Evolutionary conservation across 2,113 vertebrate genomes (phyloP).

Genomic region (Phyllopteryx taeniolatus): DNA sequence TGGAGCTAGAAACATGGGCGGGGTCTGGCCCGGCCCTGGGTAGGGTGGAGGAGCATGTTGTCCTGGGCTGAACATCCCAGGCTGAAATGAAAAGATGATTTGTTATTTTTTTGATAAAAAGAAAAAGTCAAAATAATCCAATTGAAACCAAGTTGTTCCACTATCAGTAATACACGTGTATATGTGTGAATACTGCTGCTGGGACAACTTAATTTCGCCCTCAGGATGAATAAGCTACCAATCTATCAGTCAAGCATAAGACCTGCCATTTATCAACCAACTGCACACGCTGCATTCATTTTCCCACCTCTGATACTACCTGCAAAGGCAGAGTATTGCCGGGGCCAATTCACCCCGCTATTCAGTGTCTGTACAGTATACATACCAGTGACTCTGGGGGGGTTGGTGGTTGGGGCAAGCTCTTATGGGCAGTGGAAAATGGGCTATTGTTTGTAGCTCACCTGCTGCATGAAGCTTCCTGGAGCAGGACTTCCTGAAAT

Average conservation of each 20-base stretch:
- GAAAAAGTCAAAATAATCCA: not conserved
- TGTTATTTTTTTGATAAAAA: not conserved
- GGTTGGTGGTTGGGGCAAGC: too few relatives aligned
- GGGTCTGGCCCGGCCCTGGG: conserved; percentile 84
- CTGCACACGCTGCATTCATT: too few relatives aligned
- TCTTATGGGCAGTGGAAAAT: not conserved
- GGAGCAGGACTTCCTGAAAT: conserved; percentile 86
- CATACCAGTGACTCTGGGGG: too few relatives aligned
- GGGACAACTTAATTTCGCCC: not conserved
- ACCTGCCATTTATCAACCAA: too few relatives aligned
- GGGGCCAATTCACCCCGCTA: too few relatives aligned
- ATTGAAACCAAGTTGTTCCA: not conserved
- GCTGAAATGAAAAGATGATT: conserved; percentile 59
- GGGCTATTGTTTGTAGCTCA: conserved; percentile 53
- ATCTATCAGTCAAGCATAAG: not conserved
- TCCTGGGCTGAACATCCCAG: conserved; percentile 85
- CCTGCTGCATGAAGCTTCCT: conserved; percentile 90
- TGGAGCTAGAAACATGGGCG: conserved; percentile 93
- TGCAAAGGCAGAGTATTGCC: too few relatives aligned
- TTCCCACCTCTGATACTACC: too few relatives aligned
- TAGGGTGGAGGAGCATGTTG: conserved; percentile 94
- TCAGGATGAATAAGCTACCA: not conserved
- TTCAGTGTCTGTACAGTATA: too few relatives aligned
- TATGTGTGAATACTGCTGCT: not conserved
- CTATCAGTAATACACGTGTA: too few relatives aligned